Evolutionary conservation across 2,888 invertebrate species (phyloP).

Genomic region (Diogma glabrata): DNA sequence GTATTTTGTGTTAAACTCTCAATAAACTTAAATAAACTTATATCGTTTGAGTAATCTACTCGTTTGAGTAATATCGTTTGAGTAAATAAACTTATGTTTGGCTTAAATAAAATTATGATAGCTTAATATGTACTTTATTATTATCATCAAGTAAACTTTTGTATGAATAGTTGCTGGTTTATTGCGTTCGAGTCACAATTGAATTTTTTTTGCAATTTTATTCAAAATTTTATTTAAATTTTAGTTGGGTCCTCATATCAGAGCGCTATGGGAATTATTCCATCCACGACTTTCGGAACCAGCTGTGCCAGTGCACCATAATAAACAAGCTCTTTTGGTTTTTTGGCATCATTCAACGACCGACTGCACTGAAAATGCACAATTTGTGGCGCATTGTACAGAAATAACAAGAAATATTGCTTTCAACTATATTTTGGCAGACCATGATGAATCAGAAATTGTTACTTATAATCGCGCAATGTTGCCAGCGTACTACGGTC

Average conservation of each 20-base stretch:
- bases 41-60: too few species aligned
- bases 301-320: constrained; percentile 87
- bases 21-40: too few species aligned
- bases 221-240: constrained; percentile 27
- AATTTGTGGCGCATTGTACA: constrained; percentile 74
- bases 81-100: too few species aligned
- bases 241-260: constrained; percentile 85
- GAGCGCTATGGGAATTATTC: constrained; percentile 87
- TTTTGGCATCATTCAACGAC: constrained; percentile 91
- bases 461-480: constrained; percentile 87
- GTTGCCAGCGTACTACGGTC: constrained; percentile 85
- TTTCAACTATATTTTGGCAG: constrained; percentile 91
- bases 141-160: constrained; percentile 1
- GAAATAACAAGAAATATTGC: constrained; percentile 89
- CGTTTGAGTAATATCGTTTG: too few species aligned
- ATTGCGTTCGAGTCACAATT: too few species aligned
- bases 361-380: constrained; percentile 88
- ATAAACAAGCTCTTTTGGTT: constrained; percentile 82
- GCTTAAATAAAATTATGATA: too few species aligned
- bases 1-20: too few species aligned
- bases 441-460: constrained; percentile 93
- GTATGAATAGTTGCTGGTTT: not conserved
- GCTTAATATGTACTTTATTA: too few species aligned
- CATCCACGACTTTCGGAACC: constrained; percentile 91
- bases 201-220: too few species aligned